Evolutionary conservation across 2,888 invertebrate species (phyloP), one percentile per base, ranked within the genome.

Genomic region (Drosophila merina): DNA sequence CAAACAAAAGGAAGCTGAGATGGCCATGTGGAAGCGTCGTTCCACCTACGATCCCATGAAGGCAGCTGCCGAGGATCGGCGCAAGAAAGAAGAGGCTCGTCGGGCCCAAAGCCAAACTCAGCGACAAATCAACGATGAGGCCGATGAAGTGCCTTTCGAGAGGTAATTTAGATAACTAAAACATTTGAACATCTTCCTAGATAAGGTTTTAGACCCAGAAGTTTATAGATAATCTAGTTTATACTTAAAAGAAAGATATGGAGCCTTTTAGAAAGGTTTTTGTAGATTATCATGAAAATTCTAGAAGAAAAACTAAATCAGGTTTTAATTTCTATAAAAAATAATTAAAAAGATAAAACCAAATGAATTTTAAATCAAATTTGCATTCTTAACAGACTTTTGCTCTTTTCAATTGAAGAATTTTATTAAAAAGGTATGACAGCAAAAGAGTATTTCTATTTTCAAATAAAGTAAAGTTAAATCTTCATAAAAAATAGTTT

Each of bases 41-140:
- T 98, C 98, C 86, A 97, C 96, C 80, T 99, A 99, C 92, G 98
- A 99, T 92, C 98, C 98, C 30, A 95, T 96, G 94, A 96, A 95
- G 90, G 97, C 98, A 0, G 98, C 98, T 0, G 97, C 97, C 20
- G 97, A 97, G 90, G 97, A 96, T 26, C 95, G 94, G 86, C 94
- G 94, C 86, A 94, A 94, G 88, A 94, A 93, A 49, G 93, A 93
- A 79, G 90, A 93, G 72, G 93, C 93, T 4, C 93, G 93, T 62
- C 92, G 92, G 73, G 85, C 72, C 4, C 86, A 79, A 14, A 51
- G 33, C 3, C 73, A 68, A 20, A 6, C 40, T 40, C 88, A 88
- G 67, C 76, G 51, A 0, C 86, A 83, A 51, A 49, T 69, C 25
- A 66, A 75, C 33, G 81, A 88, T 57, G 44, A 55, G 54, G 74